A percentile compares a stretch with the other conserved stretches of the same genome.
Evolutionary conservation across 2,888 invertebrate species (phyloP).

Genomic region (Ornithoptera alexandrae): DNA sequence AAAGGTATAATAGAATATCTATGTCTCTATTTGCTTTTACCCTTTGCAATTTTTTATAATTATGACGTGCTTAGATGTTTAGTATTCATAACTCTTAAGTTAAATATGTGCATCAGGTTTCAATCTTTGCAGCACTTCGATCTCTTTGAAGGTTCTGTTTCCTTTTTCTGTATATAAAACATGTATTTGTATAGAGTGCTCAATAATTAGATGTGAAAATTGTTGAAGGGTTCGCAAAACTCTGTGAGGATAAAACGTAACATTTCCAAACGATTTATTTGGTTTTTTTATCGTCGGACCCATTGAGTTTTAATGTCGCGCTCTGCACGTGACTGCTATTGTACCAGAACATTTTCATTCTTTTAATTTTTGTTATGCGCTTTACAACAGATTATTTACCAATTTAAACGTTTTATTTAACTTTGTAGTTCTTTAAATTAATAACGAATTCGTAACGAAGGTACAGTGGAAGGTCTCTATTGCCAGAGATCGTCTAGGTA

Average conservation of each 20-base stretch:
- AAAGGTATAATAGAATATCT: too few species aligned
- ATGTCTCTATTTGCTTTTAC: too few species aligned
- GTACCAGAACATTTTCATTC: constrained; percentile 19
- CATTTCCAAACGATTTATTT: constrained; percentile 8
- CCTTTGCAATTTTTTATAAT: too few species aligned
- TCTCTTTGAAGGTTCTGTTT: not conserved
- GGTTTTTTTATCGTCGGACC: constrained; percentile 16
- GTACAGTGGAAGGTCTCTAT: too few species aligned
- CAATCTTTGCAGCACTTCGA: not conserved
- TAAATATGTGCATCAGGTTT: too few species aligned
- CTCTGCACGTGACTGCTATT: constrained; percentile 25
- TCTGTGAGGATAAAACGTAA: constrained; percentile 11
- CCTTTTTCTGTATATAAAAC: not conserved
- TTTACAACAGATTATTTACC: not conserved
- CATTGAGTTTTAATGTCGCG: constrained; percentile 25
- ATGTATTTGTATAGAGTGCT: not conserved
- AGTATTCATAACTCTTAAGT: too few species aligned
- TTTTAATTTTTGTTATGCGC: constrained; percentile 4
- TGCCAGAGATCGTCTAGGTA: too few species aligned
- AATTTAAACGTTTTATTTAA: not conserved
- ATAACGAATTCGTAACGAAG: not conserved
- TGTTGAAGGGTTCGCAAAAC: constrained; percentile 10
- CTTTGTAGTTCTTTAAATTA: not conserved
- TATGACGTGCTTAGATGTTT: too few species aligned
- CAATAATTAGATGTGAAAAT: not conserved